Base-by-base conservation (phyloP, 2,113 vertebrate genomes). In the Tyto alba region DNA sequence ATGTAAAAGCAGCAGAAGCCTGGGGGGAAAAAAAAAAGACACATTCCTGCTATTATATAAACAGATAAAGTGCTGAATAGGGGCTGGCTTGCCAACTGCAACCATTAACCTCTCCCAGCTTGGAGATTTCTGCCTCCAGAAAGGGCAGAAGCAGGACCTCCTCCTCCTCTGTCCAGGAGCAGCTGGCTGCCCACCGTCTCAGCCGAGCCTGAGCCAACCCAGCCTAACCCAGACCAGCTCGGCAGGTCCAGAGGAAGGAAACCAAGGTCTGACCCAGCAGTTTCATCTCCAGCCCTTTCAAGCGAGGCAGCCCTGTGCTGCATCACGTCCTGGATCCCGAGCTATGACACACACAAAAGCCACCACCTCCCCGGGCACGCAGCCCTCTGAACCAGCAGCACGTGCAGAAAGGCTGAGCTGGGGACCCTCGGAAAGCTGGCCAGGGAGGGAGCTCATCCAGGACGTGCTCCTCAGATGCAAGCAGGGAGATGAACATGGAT, bases 401-500 rank as follows among this genome's bases (percentile, higher is more conserved):
- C 43, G 32, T 26, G 59, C 52, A 59, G 25, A 27, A 62, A 80
- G 25, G 32, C 23, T 60, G 69, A 40, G 19, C 55, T 6, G 9
- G 25, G 32, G 36, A 67, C 29, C 36, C 43, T 17, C 10, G 56
- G 59, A 12, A 77, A 82, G 10, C 17, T 16, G 71, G 8, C 8
- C 13, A 3, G 0, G 29, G 27, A 62, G 32, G 63, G 18, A 71
- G 16, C 29, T 40, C 13, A 22, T 6, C 55, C 71, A 63, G 53
- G 75, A 32, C 0, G 5, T 4, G 36, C 13, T 67, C 19, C 76
- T 73, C 21, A 11, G 43, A 23, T 14, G 16, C 45, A 27, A 63
- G 47, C 0, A 2, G 56, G 10, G 26, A 15, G 0, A 16, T 1
- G 34, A 78, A 16, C 43, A 19, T 0, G 1, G 34, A 45, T 32